Evolutionary conservation across 1,140 invertebrate species (phyloP), one percentile per base, ranked within the genome.

Genomic region (Tetramorium simillimum): DNA sequence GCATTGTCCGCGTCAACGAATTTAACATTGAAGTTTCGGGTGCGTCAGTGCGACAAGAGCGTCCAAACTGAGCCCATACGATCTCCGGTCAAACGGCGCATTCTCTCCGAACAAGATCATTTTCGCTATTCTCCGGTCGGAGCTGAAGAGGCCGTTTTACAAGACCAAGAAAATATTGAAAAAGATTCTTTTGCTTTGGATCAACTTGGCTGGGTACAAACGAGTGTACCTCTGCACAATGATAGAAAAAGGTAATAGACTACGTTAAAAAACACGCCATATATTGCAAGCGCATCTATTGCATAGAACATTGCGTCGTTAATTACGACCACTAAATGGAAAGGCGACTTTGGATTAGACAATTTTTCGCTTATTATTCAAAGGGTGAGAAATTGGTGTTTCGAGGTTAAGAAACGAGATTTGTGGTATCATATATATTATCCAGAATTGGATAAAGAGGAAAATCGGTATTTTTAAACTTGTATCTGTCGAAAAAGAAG

Each of bases 1-100:
- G 80, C 76, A 37, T 60, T 88, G 49, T 75, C 92, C 33, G 82
- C 87, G 65, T 73, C 90, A 37, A 63, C 88, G 70, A 95, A 94
- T 86, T 94, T 96, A 82, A 93, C 96, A 46, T 93, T 96, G 33
- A 96, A 96, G 90, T 96, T 96, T 89, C 92, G 95, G 28, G 95
- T 96, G 16, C 93, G 95, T 49, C 95, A 96, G 80, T 96, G 95
- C 86, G 96, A 96, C 91, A 96, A 96, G 86, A 96, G 95, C 86
- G 95, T 96, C 65, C 96, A 96, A 92, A 96, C 96, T 2, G 96
- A 96, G 67, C 95, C 96, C 16, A 85, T 94, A 72, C 90, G 94
- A 86, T 94, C 94, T 56, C 94, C 94, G 65, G 89, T 94, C 28
- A 95, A 94, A 88, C 94, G 93, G 62, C 91, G 93, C 88, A 94